Percentiles rank a stretch among this genome's conserved stretches.
Evolutionary conservation across 2,797 vertebrate species (phyloP).

Genomic region (Mus caroli): DNA sequence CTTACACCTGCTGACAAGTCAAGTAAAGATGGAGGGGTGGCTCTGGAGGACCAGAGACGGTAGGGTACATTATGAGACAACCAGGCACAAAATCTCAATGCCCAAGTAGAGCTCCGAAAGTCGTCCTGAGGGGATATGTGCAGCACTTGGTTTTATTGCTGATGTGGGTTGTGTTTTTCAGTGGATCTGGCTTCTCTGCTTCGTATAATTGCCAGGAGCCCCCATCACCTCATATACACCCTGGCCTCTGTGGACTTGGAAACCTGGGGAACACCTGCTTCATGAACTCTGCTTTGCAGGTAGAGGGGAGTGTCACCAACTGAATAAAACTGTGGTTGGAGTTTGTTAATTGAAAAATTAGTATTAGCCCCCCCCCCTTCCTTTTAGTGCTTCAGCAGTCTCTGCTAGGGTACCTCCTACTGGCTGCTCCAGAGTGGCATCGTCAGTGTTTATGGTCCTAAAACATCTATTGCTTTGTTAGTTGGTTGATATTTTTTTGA

Average conservation of each 20-base stretch:
- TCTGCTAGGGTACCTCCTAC: background rate
- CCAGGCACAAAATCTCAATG: background rate
- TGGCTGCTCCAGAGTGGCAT: background rate
- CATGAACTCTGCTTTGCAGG: constrained; percentile 99
- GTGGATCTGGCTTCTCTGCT: constrained; percentile 94
- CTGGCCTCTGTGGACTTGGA: constrained; percentile 98
- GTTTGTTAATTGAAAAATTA: background rate
- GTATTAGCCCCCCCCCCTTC: background rate
- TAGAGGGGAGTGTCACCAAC: constrained; percentile 78
- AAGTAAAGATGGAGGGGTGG: background rate
- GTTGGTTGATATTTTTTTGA: background rate
- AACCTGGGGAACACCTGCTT: constrained; percentile 99
- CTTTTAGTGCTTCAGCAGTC: background rate
- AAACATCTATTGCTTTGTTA: background rate
- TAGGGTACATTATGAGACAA: background rate
- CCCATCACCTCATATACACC: constrained; percentile 91
- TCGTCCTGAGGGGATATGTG: background rate
- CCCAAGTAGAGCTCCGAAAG: background rate
- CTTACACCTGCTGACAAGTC: background rate
- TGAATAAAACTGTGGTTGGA: background rate
- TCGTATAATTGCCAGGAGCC: constrained; percentile 96
- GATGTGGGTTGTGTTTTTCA: constrained; percentile 87
- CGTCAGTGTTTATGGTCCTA: background rate
- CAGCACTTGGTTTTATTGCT: constrained; percentile 79
- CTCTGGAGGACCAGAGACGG: background rate